These are phyloP conservation scores for Thamnophis sirtalis DNA, from an alignment of 2,113 vertebrate genomes.

Conservation along the genomic window DNA sequence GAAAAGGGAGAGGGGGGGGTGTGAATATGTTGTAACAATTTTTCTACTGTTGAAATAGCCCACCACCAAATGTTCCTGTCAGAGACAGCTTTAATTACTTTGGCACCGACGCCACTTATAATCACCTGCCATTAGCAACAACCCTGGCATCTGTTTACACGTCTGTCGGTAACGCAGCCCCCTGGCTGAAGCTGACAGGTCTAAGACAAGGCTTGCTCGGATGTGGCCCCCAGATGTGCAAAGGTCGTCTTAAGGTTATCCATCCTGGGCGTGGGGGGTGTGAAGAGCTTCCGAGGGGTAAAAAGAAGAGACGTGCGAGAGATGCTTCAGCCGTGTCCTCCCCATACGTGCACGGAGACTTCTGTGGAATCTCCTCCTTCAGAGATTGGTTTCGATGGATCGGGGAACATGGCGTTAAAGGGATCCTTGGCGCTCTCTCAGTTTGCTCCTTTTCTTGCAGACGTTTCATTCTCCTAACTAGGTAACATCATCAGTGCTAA, in stretches of 20 bases:
- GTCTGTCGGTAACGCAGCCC: slow-evolving; percentile 84
- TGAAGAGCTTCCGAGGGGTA: neutral
- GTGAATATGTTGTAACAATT: slow-evolving; percentile 75
- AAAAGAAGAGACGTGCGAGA: neutral
- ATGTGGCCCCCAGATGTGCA: slow-evolving; percentile 64
- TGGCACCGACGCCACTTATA: slow-evolving; percentile 90
- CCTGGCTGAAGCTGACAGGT: slow-evolving; percentile 53
- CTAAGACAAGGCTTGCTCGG: slow-evolving; percentile 59
- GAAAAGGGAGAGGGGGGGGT: slow-evolving; percentile 53
- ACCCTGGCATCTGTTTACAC: slow-evolving; percentile 88
- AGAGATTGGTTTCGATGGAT: neutral
- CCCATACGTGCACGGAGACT: too few relatives aligned
- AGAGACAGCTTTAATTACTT: slow-evolving; percentile 93
- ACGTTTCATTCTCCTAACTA: too few relatives aligned
- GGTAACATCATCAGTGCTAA: too few relatives aligned
- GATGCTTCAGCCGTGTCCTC: neutral
- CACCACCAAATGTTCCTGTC: slow-evolving; percentile 93
- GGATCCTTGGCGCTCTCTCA: too few relatives aligned
- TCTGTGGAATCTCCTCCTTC: neutral
- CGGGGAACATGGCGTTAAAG: too few relatives aligned
- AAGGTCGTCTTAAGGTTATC: slow-evolving; percentile 41
- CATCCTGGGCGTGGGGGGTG: neutral
- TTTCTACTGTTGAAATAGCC: slow-evolving; percentile 83
- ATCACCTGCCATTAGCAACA: slow-evolving; percentile 97
- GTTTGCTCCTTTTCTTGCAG: too few relatives aligned